A percentile compares a stretch with the other conserved stretches of the same genome.
Evolutionary conservation across 2,113 vertebrate genomes (phyloP).

Genomic region (Oreochromis spilurus): DNA sequence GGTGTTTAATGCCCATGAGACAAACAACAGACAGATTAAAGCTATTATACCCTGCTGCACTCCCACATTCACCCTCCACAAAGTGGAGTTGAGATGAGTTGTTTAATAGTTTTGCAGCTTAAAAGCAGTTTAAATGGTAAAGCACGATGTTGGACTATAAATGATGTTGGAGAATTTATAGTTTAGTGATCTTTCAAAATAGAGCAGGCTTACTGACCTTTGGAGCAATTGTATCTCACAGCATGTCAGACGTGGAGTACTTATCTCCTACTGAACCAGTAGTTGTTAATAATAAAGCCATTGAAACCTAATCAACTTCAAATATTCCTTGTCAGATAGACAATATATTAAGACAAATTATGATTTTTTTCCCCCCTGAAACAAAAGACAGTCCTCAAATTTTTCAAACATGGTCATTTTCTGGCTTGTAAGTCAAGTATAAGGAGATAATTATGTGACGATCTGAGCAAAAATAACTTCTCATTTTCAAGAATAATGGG

Average conservation of each 20-base stretch:
- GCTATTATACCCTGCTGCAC: conserved; percentile 69
- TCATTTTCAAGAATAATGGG: conserved; percentile 97
- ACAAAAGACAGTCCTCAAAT: conserved; percentile 96
- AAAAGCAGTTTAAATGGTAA: conserved; percentile 55
- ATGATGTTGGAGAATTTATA: conserved; percentile 32
- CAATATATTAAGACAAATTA: conserved; percentile 98
- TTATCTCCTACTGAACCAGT: conserved; percentile 35
- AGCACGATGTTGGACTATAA: conserved; percentile 37
- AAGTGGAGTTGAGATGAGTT: conserved; percentile 72
- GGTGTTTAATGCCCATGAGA: conserved; percentile 81
- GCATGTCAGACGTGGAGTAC: background rate
- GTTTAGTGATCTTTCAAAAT: conserved; percentile 18
- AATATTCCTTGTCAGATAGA: conserved; percentile 92
- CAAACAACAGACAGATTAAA: conserved; percentile 78
- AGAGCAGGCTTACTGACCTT: conserved; percentile 36
- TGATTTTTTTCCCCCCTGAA: conserved; percentile 84
- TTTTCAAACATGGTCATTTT: conserved; percentile 88
- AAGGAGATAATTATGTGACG: conserved; percentile 95
- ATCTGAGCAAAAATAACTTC: conserved; percentile 94
- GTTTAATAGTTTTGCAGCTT: conserved; percentile 69
- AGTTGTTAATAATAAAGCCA: conserved; percentile 79
- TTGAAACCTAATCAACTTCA: conserved; percentile 91
- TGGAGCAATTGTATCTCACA: conserved; percentile 22
- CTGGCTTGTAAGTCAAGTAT: conserved; percentile 90
- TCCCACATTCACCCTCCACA: conserved; percentile 65